phyloP scores from a whole-genome alignment of 2,113 vertebrate genomes.

The Dissostichus mawsoni region DNA sequence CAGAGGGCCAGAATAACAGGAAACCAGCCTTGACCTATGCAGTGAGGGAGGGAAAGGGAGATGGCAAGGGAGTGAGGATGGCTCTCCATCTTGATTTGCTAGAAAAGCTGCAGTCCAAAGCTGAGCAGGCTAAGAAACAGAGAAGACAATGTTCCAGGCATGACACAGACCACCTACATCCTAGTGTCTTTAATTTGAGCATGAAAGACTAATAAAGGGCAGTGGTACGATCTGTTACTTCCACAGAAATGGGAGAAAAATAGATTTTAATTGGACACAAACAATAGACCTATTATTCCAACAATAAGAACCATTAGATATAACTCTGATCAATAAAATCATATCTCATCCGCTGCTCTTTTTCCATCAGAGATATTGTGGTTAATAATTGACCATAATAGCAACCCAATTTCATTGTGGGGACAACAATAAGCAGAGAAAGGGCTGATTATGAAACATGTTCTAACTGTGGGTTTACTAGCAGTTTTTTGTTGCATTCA shows the following conservation, averaged over 20 bases:
- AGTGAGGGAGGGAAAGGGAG: conserved; percentile 31
- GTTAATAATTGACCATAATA: conserved; percentile 8
- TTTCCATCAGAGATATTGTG: background rate
- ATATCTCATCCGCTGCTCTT: background rate
- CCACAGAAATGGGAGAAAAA: background rate
- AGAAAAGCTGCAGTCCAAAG: conserved; percentile 34
- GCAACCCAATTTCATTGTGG: background rate
- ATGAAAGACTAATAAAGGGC: background rate
- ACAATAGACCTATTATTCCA: background rate
- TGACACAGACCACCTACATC: background rate
- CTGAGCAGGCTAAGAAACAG: conserved; percentile 5
- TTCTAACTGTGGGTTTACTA: conserved; percentile 3
- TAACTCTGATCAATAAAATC: background rate
- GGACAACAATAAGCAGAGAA: conserved; percentile 12
- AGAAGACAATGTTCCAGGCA: conserved; percentile 11
- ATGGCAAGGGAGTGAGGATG: conserved; percentile 36
- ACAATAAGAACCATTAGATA: background rate
- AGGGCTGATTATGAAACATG: conserved; percentile 33
- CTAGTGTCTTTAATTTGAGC: conserved; percentile 7
- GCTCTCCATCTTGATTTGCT: conserved; percentile 46
- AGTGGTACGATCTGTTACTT: background rate
- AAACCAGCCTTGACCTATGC: conserved; percentile 73
- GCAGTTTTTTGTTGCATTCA: conserved; percentile 13
- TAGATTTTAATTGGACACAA: background rate
- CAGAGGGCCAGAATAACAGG: conserved; percentile 76